Percentiles rank a stretch among this genome's conserved stretches.
These are phyloP conservation scores for Hydrolagus affinis DNA, from an alignment of 2,113 vertebrate species.

Conservation along the genomic window DNA sequence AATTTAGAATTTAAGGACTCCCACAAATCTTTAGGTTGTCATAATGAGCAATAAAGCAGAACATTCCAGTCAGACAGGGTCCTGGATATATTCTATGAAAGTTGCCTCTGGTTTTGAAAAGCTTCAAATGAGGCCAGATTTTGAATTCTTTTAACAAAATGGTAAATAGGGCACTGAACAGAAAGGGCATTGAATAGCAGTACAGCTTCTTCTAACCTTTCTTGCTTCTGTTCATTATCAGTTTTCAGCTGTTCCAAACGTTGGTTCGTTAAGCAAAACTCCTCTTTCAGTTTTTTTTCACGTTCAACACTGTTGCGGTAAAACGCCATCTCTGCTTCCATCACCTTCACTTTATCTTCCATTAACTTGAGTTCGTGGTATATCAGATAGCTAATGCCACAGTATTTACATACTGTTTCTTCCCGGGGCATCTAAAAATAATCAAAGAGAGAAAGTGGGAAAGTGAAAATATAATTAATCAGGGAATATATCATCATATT, in stretches of 20 bases:
- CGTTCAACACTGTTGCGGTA: conserved; percentile 56
- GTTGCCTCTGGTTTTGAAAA: too few relatives aligned
- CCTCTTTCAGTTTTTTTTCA: conserved; percentile 56
- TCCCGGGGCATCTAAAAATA: conserved; percentile 58
- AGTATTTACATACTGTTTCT: conserved; percentile 76
- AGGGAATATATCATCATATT: not conserved
- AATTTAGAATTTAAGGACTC: too few relatives aligned
- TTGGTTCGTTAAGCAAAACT: conserved; percentile 51
- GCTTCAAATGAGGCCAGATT: too few relatives aligned
- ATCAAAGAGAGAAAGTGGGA: not conserved
- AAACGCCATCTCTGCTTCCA: conserved; percentile 64
- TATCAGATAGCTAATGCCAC: conserved; percentile 80
- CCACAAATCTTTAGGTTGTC: too few relatives aligned
- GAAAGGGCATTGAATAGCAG: too few relatives aligned
- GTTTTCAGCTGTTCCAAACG: conserved; percentile 49
- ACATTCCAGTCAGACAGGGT: too few relatives aligned
- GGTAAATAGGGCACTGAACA: too few relatives aligned
- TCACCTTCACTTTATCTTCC: conserved; percentile 60
- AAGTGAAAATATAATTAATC: not conserved
- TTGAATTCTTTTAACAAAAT: too few relatives aligned
- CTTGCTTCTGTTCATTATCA: conserved; percentile 51
- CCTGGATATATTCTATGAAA: too few relatives aligned
- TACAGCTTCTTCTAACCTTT: conserved; percentile 49
- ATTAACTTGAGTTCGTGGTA: conserved; percentile 77
- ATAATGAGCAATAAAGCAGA: too few relatives aligned